Base-by-base conservation (phyloP, 2,888 invertebrate species). In the Xylota segnis region DNA sequence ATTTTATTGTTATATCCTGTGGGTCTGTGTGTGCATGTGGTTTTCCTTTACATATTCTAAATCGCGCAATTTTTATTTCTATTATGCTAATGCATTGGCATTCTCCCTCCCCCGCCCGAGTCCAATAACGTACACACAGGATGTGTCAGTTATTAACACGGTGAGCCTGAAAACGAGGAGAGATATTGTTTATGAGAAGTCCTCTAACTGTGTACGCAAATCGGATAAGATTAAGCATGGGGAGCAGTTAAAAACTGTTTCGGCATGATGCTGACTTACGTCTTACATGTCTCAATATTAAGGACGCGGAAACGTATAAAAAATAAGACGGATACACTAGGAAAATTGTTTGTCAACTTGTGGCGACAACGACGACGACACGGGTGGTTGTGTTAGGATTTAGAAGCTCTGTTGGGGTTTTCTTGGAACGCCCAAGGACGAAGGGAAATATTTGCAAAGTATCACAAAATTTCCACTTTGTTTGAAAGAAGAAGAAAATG, bases 401-500 rank as follows among this genome's bases (percentile, higher is more conserved):
- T 56, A 54, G 40, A 18, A 9, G 54, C 45, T 32, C 16, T 23
- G 12, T 4, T 37, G 52, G 10, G 5, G 5, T 10, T 45, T 45
- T 6, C 18, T 27, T 66, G 37, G 14, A 23, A n/a, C 47, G 59
- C 27, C 5, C 10, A 9, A 3, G 9, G 10, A 76, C 50, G 63
- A 82, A 82, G 34, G 65, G 27, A 75, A 75, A 71, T 65, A 70
- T 65, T 71, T 66, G 34, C 34, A 59, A 63, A 65, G 65, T 16
- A 75, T 52, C 37, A n/a, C 2, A 32, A n/a, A 45, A 52, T 37
- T 65, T 76, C 50, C 66, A 66, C 71, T 83, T 82, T 76, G 71
- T 77, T 71, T 32, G 66, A 58, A 59, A 66, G 66, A 45, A 66
- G 66, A 45, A 66, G 59, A 72, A 72, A 71, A 71, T 77, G 83